phyloP scores from a whole-genome alignment of 2,797 vertebrate genomes.

The Dromococcyx pavoninus region DNA sequence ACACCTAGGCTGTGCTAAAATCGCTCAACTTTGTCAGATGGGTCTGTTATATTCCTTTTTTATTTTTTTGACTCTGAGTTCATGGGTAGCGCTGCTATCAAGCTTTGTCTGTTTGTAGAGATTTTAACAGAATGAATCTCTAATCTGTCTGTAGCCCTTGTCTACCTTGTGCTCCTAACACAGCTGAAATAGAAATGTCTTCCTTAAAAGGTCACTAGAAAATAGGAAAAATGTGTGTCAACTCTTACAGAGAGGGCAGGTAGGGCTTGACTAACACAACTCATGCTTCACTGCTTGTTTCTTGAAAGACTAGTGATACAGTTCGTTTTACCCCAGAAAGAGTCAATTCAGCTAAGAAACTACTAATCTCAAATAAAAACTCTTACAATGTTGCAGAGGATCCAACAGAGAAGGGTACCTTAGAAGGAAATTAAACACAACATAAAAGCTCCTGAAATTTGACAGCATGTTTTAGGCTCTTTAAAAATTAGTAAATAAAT shows the following conservation, averaged over 20 bases:
- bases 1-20: background rate
- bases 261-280: background rate
- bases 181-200: background rate
- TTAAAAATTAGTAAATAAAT: constrained; percentile 22
- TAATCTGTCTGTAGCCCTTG: background rate
- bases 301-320: background rate
- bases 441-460: constrained; percentile 3
- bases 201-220: background rate
- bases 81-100: background rate
- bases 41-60: background rate
- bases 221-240: background rate
- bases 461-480: background rate
- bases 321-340: background rate
- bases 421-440: background rate
- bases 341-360: background rate
- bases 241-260: background rate
- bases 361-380: background rate
- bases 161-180: background rate
- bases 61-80: background rate
- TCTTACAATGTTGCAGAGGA: background rate
- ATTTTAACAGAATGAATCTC: background rate
- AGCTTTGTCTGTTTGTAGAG: background rate
- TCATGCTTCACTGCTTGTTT: background rate
- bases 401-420: background rate
- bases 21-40: background rate